Evolutionary conservation across 2,113 vertebrate species (phyloP).

Genomic region (Abramis brama): DNA sequence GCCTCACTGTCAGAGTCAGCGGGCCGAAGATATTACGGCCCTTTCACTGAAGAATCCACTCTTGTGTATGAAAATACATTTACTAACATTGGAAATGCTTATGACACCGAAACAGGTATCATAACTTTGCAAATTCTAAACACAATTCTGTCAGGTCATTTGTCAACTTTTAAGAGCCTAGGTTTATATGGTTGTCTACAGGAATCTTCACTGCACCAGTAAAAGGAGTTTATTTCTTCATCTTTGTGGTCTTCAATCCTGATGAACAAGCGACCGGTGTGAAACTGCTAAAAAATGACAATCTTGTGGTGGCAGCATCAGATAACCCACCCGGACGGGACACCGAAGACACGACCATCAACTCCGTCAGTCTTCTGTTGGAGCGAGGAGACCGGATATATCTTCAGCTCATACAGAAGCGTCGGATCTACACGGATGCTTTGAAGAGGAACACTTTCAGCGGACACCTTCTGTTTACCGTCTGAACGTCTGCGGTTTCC

Average conservation of each 20-base stretch:
- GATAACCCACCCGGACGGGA: neutral
- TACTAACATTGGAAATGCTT: no score
- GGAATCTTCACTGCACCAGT: no score
- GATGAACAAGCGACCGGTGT: neutral
- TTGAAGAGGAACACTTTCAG: slow-evolving; percentile 22
- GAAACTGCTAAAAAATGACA: slow-evolving; percentile 13
- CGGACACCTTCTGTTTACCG: slow-evolving; percentile 2
- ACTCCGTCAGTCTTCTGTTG: slow-evolving; percentile 1
- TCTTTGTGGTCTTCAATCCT: no score
- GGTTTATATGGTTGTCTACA: no score
- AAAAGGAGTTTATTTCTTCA: no score
- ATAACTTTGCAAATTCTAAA: no score
- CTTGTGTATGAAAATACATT: no score
- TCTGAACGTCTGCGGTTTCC: no score
- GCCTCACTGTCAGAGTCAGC: neutral
- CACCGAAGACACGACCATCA: slow-evolving; percentile 13
- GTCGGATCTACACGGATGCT: neutral
- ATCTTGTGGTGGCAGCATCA: neutral
- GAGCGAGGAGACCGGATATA: slow-evolving; percentile 15
- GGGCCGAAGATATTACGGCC: neutral
- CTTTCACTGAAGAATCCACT: no score
- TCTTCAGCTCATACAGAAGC: neutral
- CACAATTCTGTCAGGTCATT: no score
- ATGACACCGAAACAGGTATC: no score
- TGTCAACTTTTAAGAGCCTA: no score